Evolutionary conservation across 2,113 vertebrate genomes (phyloP).

Genomic region (Gambusia holbrooki): DNA sequence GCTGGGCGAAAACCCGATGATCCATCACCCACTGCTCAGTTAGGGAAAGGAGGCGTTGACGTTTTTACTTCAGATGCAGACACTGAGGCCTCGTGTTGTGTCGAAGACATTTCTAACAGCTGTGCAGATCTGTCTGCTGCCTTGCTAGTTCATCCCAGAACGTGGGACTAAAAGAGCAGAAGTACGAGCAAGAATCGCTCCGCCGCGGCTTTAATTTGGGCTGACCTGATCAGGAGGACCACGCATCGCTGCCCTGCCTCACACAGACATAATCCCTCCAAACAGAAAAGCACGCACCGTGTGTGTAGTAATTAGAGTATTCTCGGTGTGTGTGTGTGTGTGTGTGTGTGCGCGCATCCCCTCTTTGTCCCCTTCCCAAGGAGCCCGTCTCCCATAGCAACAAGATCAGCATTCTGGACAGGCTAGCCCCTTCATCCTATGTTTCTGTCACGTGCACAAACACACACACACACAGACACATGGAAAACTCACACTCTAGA

Average conservation of each 20-base stretch:
- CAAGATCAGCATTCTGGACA: conserved; percentile 46
- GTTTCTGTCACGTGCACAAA: conserved; percentile 11
- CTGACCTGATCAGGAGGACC: conserved; percentile 44
- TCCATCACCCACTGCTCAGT: neutral
- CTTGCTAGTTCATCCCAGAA: conserved; percentile 13
- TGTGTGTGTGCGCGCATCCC: conserved; percentile 43
- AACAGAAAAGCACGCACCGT: conserved; percentile 30
- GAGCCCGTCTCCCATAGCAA: conserved; percentile 43
- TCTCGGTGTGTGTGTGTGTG: conserved; percentile 36
- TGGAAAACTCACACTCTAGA: conserved; percentile 30
- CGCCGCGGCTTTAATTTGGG: conserved; percentile 53
- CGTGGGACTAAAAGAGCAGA: conserved; percentile 21
- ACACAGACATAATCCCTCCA: conserved; percentile 53
- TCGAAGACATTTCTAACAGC: conserved; percentile 2
- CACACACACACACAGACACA: neutral
- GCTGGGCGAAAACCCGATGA: neutral
- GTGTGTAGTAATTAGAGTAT: conserved; percentile 41
- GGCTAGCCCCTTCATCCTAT: conserved; percentile 24
- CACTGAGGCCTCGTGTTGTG: neutral
- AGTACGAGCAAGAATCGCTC: conserved; percentile 23
- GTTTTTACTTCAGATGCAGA: neutral
- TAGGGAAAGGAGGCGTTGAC: neutral
- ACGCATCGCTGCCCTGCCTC: conserved; percentile 44
- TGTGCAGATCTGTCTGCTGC: conserved; percentile 10
- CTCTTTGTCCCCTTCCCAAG: conserved; percentile 10